Percentiles rank a stretch among this genome's conserved stretches.
Evolutionary conservation across 1,140 invertebrate species (phyloP).

Genomic region (Euwallacea similis): DNA sequence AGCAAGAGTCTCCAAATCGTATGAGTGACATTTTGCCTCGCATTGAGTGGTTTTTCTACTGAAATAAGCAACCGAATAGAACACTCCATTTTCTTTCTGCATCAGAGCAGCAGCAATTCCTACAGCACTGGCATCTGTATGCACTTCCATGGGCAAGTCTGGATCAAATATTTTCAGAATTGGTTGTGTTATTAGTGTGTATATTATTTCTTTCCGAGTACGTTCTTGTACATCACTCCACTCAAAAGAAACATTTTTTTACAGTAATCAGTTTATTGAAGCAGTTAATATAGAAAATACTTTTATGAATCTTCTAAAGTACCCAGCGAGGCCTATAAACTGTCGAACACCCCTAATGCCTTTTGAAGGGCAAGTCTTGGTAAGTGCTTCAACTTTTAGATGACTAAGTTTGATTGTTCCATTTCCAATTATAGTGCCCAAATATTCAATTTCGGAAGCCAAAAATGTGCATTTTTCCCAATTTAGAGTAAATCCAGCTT

Average conservation of each 20-base stretch:
- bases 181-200: conserved; percentile 18
- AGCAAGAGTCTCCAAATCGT: conserved; percentile 19
- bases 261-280: conserved; percentile 31
- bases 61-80: conserved; percentile 45
- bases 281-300: conserved; percentile 46
- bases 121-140: conserved; percentile 50
- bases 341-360: conserved; percentile 46
- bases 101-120: conserved; percentile 47
- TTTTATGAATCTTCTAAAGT: conserved; percentile 48
- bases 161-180: conserved; percentile 37
- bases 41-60: conserved; percentile 44
- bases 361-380: conserved; percentile 42
- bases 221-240: conserved; percentile 13
- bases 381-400: conserved; percentile 44
- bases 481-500: conserved; percentile 34
- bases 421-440: conserved; percentile 43
- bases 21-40: conserved; percentile 34
- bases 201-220: not conserved
- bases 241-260: not conserved
- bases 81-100: conserved; percentile 39
- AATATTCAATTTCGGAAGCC: conserved; percentile 41
- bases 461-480: conserved; percentile 48
- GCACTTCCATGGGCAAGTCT: conserved; percentile 39
- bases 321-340: conserved; percentile 45
- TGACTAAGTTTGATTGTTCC: conserved; percentile 35